Evolutionary conservation across 2,797 vertebrate genomes (phyloP).

Genomic region (Poliocrania exsul): DNA sequence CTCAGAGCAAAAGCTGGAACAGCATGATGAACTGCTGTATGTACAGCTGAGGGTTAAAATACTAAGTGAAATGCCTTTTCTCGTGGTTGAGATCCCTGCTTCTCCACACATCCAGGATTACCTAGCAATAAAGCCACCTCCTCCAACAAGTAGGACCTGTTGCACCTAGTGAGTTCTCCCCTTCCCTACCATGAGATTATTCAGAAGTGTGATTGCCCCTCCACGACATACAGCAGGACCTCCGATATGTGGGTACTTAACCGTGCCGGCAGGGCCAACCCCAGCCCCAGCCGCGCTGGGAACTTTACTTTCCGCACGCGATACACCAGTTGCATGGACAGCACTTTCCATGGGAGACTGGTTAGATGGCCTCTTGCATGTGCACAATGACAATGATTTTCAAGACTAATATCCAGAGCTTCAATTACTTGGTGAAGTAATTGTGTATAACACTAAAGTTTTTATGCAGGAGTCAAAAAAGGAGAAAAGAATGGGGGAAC

Average conservation of each 20-base stretch:
- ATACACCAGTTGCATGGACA: background rate
- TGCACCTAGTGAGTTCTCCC: background rate
- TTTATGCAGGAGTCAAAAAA: background rate
- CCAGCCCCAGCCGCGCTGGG: background rate
- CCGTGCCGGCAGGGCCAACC: background rate
- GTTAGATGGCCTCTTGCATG: background rate
- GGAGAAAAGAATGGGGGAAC: background rate
- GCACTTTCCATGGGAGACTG: background rate
- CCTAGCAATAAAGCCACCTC: background rate
- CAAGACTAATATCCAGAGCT: background rate
- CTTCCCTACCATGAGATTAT: background rate
- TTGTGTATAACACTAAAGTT: rapidly evolving
- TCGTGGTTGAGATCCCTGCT: background rate
- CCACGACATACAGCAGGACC: rapidly evolving
- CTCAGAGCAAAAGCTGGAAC: background rate
- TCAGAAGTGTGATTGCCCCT: background rate
- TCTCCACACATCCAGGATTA: background rate
- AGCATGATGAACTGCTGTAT: rapidly evolving
- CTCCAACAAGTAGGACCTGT: background rate
- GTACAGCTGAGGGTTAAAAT: background rate
- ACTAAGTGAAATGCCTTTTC: background rate
- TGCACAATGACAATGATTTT: rapidly evolving
- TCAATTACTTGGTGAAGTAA: background rate
- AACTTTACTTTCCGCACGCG: background rate
- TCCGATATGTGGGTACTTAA: background rate